Base-by-base conservation (phyloP, 2,888 invertebrate genomes). In the Onthophagus sagittarius region DNA sequence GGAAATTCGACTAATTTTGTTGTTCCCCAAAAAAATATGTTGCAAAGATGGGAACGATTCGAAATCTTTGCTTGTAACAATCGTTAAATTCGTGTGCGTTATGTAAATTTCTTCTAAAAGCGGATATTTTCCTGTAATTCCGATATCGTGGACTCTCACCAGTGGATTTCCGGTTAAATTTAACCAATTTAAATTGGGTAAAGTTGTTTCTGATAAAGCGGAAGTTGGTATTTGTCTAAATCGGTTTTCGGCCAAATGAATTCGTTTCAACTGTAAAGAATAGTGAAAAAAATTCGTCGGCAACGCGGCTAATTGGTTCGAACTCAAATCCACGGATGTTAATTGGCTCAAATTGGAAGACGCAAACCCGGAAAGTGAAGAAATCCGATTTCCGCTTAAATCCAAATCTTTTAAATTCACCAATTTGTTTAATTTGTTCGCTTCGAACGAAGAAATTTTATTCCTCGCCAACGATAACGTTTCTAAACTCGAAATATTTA, bases 151-250 rank as follows among this genome's bases (percentile, higher is more conserved):
- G 77, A 95, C 91, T 80, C 92, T 90, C 15, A 90, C 88, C 73
- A 96, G 87, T 0, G 94, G 93, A 85, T 97, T 97, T 1, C 90
- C 91, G 6, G 95, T 94, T 80, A 97, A 88, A 82, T 96, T 96
- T 2, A 97, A 86, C 87, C 92, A 92, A 9, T 89, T 90, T 0
- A 95, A 85, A 2, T 90, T 90, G 0, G 93, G 92, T 64, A 94
- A 86, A 70, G 93, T 92, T 67, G 91, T 89, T 78, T 92, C 92
- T 0, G 94, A 92, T 32, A 95, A 85, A 0, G 93, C 92, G 9
- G 91, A 89, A 71, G 90, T 91, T 0, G 95, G 95, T 78, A 96
- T 92, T 83, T 94, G 91, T 77, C 91, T 89, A 79, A 96, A 93
- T 71, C 91, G 89, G 86, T 96, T 96, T 75, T 88, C 88, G 0